A percentile compares a stretch with the other conserved stretches of the same genome.
Conservation (phyloP, 2,888 invertebrate species). For the Spodoptera picta region DNA sequence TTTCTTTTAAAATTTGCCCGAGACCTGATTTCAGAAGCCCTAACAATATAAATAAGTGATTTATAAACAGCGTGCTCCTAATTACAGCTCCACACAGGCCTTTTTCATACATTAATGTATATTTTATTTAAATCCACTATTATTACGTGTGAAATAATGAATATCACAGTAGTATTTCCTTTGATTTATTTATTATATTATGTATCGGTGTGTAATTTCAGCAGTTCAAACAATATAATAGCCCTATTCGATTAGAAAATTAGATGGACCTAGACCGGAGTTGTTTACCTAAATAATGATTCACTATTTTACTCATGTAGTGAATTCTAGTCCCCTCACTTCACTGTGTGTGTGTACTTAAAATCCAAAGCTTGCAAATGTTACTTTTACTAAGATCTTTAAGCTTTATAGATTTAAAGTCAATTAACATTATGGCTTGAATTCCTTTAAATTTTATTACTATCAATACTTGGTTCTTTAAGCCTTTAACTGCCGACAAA, state of each 20-base stretch:
- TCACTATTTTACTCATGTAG: conserved; percentile 62
- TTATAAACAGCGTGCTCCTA: conserved; percentile 67
- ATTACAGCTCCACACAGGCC: conserved; percentile 74
- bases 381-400: conserved; percentile 61
- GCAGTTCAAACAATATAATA: conserved; percentile 59
- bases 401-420: conserved; percentile 71
- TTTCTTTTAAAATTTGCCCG: conserved; percentile 32
- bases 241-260: conserved; percentile 71
- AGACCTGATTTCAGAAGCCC: conserved; percentile 57
- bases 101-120: conserved; percentile 54
- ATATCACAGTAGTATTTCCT: conserved; percentile 85
- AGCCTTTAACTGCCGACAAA: too few relatives aligned
- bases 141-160: conserved; percentile 75
- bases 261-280: conserved; percentile 75
- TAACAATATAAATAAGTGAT: conserved; percentile 63
- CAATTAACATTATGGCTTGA: conserved; percentile 68
- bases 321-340: conserved; percentile 57
- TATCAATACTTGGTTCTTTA: conserved; percentile 75
- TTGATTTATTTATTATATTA: conserved; percentile 67
- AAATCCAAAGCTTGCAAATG: conserved; percentile 48
- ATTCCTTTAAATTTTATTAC: conserved; percentile 69
- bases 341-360: conserved; percentile 45
- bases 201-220: conserved; percentile 58
- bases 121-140: conserved; percentile 54
- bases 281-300: conserved; percentile 73